These are phyloP conservation scores for Pteria penguin DNA, from an alignment of 2,888 invertebrate species.

Conservation along the genomic window DNA sequence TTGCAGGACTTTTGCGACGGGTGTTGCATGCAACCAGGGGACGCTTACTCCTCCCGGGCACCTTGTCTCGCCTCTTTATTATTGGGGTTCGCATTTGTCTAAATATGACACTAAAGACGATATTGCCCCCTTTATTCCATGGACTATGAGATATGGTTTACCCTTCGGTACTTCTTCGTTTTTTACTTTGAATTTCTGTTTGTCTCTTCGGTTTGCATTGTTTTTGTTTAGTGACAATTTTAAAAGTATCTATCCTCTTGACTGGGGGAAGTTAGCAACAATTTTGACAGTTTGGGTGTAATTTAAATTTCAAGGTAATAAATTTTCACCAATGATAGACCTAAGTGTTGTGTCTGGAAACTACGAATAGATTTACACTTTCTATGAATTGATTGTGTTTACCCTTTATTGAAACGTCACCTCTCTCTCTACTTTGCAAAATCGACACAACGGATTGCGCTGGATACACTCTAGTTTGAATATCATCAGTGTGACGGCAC, in stretches of 20 bases:
- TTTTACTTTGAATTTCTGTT: neutral
- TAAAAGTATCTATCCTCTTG: neutral
- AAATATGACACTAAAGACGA: too few relatives aligned
- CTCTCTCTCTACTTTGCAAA: conserved; percentile 15
- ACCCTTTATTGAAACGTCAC: conserved; percentile 1
- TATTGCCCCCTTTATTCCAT: too few relatives aligned
- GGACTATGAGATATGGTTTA: too few relatives aligned
- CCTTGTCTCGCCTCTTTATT: too few relatives aligned
- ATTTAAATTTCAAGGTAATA: conserved; percentile 14
- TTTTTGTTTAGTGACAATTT: conserved; percentile 13
- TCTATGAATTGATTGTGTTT: conserved; percentile 21
- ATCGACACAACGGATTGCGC: too few relatives aligned
- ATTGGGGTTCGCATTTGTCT: too few relatives aligned
- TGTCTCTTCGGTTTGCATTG: conserved; percentile 1
- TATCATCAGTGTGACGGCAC: conserved; percentile 7
- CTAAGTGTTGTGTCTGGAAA: conserved; percentile 15
- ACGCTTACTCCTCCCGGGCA: too few relatives aligned
- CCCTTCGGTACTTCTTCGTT: too few relatives aligned
- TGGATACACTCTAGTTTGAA: conserved; percentile 6
- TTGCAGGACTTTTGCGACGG: too few relatives aligned
- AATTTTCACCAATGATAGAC: conserved; percentile 1
- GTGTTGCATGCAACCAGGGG: too few relatives aligned
- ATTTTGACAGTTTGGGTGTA: conserved; percentile 25
- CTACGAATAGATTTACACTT: conserved; percentile 5
- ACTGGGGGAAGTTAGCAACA: conserved; percentile 19